Percentiles rank a stretch among this genome's conserved stretches.
Conservation (phyloP, 2,113 vertebrate genomes). For the Orientallactaga bullata region DNA sequence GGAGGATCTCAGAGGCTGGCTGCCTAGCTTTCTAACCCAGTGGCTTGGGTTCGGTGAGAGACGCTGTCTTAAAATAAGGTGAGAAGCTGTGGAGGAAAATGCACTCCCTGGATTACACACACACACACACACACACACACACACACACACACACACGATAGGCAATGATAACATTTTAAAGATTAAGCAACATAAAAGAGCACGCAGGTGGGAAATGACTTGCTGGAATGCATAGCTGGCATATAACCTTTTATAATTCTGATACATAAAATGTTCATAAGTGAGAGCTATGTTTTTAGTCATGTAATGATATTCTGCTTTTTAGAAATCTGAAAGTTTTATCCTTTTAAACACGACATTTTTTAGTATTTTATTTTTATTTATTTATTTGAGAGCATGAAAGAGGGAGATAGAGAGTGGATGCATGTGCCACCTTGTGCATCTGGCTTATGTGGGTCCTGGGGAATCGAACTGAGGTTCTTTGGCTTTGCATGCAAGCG, state of each 20-base stretch:
- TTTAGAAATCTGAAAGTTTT: conserved; percentile 31
- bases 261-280: background rate
- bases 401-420: too few species aligned
- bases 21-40: background rate
- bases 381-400: too few species aligned
- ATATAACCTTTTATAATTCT: background rate
- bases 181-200: background rate
- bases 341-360: too few species aligned
- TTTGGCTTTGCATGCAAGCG: too few species aligned
- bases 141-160: background rate
- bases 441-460: too few species aligned
- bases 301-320: background rate
- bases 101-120: background rate
- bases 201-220: background rate
- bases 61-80: background rate
- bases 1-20: background rate
- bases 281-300: conserved; percentile 26
- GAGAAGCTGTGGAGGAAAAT: background rate
- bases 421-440: too few species aligned
- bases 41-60: background rate
- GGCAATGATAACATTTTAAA: background rate
- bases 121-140: background rate
- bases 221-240: background rate
- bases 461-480: too few species aligned
- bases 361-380: too few species aligned